phyloP scores from a whole-genome alignment of 2,888 invertebrate species.

The Bugulina stolonifera region DNA sequence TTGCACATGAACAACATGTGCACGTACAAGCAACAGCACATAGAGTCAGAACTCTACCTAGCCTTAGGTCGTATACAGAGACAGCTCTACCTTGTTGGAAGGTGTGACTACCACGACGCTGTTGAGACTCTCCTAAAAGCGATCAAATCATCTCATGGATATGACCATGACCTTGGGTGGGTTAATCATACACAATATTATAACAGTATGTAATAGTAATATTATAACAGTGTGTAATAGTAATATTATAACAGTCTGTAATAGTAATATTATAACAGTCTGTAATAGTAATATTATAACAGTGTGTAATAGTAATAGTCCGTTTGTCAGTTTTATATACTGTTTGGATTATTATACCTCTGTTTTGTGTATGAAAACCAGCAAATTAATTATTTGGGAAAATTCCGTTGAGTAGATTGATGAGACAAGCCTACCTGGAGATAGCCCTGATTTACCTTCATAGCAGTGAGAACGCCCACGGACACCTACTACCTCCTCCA shows the following conservation, averaged over 20 bases:
- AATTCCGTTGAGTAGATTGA: too few relatives aligned
- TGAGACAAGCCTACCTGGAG: constrained; percentile 49
- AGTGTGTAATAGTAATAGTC: too few relatives aligned
- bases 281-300: too few relatives aligned
- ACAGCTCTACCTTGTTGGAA: constrained; percentile 42
- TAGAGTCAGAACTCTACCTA: constrained; percentile 50
- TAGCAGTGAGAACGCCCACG: constrained; percentile 35
- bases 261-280: too few relatives aligned
- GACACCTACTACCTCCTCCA: background rate
- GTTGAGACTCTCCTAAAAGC: constrained; percentile 44
- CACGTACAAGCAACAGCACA: constrained; percentile 36
- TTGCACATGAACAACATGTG: constrained; percentile 41
- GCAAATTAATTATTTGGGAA: too few relatives aligned
- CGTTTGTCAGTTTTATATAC: too few relatives aligned
- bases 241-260: too few relatives aligned
- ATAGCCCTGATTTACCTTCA: constrained; percentile 45
- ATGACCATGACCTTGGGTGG: constrained; percentile 49
- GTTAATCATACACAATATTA: constrained; percentile 29
- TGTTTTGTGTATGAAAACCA: too few relatives aligned
- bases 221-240: too few relatives aligned
- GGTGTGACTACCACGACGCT: constrained; percentile 37
- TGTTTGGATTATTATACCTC: too few relatives aligned
- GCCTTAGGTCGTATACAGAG: constrained; percentile 48
- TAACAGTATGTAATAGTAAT: too few relatives aligned
- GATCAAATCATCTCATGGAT: constrained; percentile 41